Conservation (phyloP, 2,113 vertebrate genomes). For the Crotalus horridus region DNA sequence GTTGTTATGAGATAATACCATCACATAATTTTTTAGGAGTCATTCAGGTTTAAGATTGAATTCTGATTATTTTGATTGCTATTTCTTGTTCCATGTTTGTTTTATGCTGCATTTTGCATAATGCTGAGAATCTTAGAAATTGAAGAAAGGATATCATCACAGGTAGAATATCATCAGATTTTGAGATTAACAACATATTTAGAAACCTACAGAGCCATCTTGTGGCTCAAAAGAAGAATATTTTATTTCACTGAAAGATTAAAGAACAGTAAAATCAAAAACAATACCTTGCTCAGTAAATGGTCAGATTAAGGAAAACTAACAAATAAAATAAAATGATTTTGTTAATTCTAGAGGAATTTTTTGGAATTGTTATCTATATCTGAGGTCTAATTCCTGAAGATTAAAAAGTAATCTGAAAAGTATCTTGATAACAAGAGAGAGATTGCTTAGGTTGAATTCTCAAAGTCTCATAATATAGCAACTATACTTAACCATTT, state of each 20-base stretch:
- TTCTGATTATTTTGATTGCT: background rate
- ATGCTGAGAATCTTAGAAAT: background rate
- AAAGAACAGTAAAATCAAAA: background rate
- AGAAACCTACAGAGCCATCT: conserved; percentile 59
- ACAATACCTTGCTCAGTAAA: background rate
- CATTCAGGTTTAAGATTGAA: background rate
- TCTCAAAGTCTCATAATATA: background rate
- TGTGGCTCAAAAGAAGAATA: conserved; percentile 42
- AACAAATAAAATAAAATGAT: background rate
- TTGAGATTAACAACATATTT: background rate
- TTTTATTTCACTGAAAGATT: conserved; percentile 8
- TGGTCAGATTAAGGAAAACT: background rate
- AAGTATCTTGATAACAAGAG: background rate
- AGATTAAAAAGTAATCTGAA: background rate
- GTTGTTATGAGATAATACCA: background rate
- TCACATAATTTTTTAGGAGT: background rate
- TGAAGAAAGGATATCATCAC: background rate
- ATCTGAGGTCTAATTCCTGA: background rate
- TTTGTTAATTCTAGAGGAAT: background rate
- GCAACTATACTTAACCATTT: background rate
- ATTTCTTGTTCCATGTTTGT: background rate
- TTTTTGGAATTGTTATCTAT: background rate
- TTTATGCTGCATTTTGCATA: background rate
- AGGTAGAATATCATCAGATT: background rate
- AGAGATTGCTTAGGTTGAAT: background rate